Evolutionary conservation across 2,888 invertebrate species (phyloP).

Genomic region (Arrhopalites spinosus): DNA sequence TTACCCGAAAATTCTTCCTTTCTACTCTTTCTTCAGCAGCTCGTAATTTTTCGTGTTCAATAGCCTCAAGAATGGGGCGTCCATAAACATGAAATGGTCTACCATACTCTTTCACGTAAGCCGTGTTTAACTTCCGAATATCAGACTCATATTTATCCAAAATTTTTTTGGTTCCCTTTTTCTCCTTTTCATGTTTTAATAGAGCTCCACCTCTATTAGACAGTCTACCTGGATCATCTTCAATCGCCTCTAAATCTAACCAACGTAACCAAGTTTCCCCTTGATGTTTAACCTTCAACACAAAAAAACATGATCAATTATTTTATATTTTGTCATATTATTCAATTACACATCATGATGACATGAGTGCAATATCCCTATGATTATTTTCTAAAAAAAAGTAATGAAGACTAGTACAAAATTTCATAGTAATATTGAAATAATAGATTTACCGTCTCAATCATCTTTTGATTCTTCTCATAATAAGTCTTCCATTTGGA

Average conservation of each 20-base stretch:
- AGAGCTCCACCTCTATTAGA: constrained; percentile 30
- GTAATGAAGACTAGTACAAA: too few species aligned
- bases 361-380: too few species aligned
- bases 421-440: neutral
- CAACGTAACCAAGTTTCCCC: constrained; percentile 15
- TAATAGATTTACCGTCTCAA: constrained; percentile 14
- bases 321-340: neutral
- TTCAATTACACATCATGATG: too few species aligned
- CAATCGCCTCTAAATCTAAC: constrained; percentile 31
- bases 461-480: constrained; percentile 20
- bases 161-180: constrained; percentile 24
- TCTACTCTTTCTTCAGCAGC: constrained; percentile 21
- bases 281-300: neutral
- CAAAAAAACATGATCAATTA: neutral
- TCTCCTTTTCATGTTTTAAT: constrained; percentile 33
- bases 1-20: constrained; percentile 21
- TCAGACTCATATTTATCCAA: constrained; percentile 31
- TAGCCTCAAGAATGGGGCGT: neutral
- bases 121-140: constrained; percentile 19
- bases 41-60: constrained; percentile 24
- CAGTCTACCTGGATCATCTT: constrained; percentile 29
- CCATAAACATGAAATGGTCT: constrained; percentile 17
- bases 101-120: constrained; percentile 5
- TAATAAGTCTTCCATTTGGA: constrained; percentile 27
- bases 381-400: too few species aligned